A percentile compares a stretch with the other conserved stretches of the same genome.
These are phyloP conservation scores for Venustaconcha ellipsiformis DNA, from an alignment of 1,140 invertebrate species.

Conservation along the genomic window DNA sequence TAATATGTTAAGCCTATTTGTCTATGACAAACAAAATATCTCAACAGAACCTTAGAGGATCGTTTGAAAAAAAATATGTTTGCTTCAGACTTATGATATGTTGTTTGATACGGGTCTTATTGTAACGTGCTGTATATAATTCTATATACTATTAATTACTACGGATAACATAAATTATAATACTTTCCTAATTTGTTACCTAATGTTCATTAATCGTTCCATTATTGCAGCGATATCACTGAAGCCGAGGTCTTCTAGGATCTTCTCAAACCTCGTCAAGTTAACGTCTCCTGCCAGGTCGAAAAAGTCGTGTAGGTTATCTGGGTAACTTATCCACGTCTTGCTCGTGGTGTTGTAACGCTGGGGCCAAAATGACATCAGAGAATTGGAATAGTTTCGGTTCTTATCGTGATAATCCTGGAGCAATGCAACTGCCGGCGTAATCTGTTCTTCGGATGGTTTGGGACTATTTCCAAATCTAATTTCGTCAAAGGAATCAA, in stretches of 20 bases:
- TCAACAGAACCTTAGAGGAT: too few relatives aligned
- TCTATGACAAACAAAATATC: too few relatives aligned
- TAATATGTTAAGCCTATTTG: too few relatives aligned
- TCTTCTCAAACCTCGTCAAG: slow-evolving; percentile 9
- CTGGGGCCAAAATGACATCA: slow-evolving; percentile 50
- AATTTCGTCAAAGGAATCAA: too few relatives aligned
- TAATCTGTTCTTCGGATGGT: slow-evolving; percentile 45
- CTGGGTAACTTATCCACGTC: slow-evolving; percentile 21
- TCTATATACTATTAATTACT: too few relatives aligned
- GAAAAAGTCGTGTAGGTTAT: slow-evolving; percentile 28
- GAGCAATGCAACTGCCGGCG: slow-evolving; percentile 36
- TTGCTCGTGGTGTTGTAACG: slow-evolving; percentile 37
- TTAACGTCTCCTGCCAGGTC: slow-evolving; percentile 14
- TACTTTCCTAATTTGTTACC: slow-evolving; percentile 9
- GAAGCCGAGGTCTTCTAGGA: slow-evolving; percentile 36
- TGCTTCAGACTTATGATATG: too few relatives aligned
- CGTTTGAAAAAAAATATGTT: too few relatives aligned
- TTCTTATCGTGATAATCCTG: slow-evolving; percentile 43
- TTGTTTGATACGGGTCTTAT: too few relatives aligned
- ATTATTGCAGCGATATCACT: slow-evolving; percentile 38
- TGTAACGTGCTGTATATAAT: too few relatives aligned
- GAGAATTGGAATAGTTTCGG: slow-evolving; percentile 42
- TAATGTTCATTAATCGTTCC: slow-evolving; percentile 28
- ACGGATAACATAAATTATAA: too few relatives aligned
- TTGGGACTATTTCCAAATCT: slow-evolving; percentile 52